Evolutionary conservation across 2,113 vertebrate species (phyloP).

Genomic region (Sterna hirundo): DNA sequence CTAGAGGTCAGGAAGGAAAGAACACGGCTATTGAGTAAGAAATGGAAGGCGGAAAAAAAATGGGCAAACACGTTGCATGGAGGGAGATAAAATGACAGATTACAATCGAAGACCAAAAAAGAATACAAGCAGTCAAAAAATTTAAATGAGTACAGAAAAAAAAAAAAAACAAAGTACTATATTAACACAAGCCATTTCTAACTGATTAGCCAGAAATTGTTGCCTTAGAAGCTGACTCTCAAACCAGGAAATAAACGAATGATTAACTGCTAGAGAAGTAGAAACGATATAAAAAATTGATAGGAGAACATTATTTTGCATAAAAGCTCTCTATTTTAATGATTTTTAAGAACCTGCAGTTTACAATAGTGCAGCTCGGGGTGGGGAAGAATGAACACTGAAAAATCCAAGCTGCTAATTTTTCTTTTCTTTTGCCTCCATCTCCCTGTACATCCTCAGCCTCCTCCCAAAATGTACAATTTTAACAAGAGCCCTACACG

Average conservation of each 20-base stretch:
- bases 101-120: neutral
- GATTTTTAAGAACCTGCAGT: neutral
- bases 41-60: neutral
- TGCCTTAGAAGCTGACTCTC: neutral
- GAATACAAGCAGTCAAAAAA: neutral
- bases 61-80: neutral
- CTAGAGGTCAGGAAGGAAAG: neutral
- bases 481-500: neutral
- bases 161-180: neutral
- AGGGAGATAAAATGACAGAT: neutral
- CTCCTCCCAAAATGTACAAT: neutral
- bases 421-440: neutral
- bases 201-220: neutral
- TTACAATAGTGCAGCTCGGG: neutral
- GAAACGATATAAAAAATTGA: neutral
- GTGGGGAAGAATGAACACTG: accelerated
- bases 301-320: neutral
- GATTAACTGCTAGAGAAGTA: neutral
- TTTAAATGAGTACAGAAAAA: neutral
- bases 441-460: neutral
- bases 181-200: neutral
- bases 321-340: neutral
- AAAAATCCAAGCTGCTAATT: neutral
- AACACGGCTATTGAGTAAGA: neutral
- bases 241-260: neutral